phyloP scores from a whole-genome alignment of 1,140 invertebrate species.

The Nebria ingens region DNA sequence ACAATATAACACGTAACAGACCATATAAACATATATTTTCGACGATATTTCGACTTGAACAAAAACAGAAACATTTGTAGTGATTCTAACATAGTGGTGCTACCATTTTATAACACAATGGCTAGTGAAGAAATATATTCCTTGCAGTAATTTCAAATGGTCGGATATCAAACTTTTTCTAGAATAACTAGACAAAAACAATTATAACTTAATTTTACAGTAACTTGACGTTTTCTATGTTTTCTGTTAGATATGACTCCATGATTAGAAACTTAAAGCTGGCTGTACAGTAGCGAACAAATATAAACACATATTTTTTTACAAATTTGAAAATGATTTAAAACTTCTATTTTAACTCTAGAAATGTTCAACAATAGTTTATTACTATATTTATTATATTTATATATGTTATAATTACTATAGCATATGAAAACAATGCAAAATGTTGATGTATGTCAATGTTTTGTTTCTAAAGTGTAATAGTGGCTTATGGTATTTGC shows the following conservation, averaged over 20 bases:
- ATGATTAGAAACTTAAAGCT: not conserved
- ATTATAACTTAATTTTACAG: not conserved
- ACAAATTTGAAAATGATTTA: too few species aligned
- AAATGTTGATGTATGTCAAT: too few species aligned
- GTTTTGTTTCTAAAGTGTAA: too few species aligned
- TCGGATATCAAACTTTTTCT: not conserved
- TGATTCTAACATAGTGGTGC: constrained; percentile 58
- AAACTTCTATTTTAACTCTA: too few species aligned
- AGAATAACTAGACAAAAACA: not conserved
- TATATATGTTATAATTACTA: too few species aligned
- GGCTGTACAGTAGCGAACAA: too few species aligned
- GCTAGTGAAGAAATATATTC: not conserved
- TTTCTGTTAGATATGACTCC: not conserved
- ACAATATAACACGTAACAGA: constrained; percentile 39
- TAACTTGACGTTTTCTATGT: constrained; percentile 4
- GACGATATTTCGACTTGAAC: constrained; percentile 71
- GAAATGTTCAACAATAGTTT: too few species aligned
- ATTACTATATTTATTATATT: too few species aligned
- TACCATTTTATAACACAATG: constrained; percentile 20
- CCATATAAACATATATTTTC: constrained; percentile 49
- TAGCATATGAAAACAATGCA: too few species aligned
- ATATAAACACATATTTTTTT: too few species aligned
- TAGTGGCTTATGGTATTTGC: too few species aligned
- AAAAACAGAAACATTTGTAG: constrained; percentile 75
- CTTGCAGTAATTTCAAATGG: not conserved